These are phyloP conservation scores for Rhopalosiphum nymphaeae DNA, from an alignment of 2,888 invertebrate genomes.

Conservation along the genomic window DNA sequence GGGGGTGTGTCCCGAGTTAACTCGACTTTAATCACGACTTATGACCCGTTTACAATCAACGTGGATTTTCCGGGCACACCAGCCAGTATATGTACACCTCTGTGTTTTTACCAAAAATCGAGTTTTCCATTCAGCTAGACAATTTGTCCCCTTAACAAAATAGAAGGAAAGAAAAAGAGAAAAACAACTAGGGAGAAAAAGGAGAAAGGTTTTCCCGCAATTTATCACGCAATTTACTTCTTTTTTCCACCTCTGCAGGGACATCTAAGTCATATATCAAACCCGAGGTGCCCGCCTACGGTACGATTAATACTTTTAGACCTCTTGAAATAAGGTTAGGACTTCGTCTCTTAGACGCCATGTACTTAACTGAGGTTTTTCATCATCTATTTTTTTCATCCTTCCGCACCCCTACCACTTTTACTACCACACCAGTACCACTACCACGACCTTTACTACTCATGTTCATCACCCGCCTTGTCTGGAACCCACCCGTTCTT, in stretches of 20 bases:
- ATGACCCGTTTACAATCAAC: conserved; percentile 64
- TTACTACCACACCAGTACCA: too few relatives aligned
- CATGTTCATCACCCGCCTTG: conserved; percentile 10
- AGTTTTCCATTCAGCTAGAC: conserved; percentile 34
- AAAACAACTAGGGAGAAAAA: conserved; percentile 20
- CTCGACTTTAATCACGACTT: conserved; percentile 65
- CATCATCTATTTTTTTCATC: conserved; percentile 4
- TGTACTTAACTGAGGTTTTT: conserved; percentile 55
- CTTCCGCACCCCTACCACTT: background rate
- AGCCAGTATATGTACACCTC: background rate
- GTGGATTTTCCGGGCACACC: conserved; percentile 47
- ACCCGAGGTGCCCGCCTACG: conserved; percentile 56
- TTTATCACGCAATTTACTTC: conserved; percentile 64
- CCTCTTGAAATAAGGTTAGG: conserved; percentile 49
- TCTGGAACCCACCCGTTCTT: conserved; percentile 28
- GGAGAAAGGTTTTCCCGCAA: conserved; percentile 52
- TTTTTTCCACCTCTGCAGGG: conserved; percentile 56
- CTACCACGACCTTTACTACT: background rate
- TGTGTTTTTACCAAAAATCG: conserved; percentile 49
- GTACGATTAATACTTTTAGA: conserved; percentile 63
- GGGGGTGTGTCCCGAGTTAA: conserved; percentile 56
- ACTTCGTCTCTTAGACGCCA: conserved; percentile 62
- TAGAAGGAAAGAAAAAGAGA: conserved; percentile 16
- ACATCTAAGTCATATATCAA: conserved; percentile 57
- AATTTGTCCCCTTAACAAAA: conserved; percentile 60